Conservation (phyloP, 1,140 invertebrate species). For the Copidosoma floridanum region DNA sequence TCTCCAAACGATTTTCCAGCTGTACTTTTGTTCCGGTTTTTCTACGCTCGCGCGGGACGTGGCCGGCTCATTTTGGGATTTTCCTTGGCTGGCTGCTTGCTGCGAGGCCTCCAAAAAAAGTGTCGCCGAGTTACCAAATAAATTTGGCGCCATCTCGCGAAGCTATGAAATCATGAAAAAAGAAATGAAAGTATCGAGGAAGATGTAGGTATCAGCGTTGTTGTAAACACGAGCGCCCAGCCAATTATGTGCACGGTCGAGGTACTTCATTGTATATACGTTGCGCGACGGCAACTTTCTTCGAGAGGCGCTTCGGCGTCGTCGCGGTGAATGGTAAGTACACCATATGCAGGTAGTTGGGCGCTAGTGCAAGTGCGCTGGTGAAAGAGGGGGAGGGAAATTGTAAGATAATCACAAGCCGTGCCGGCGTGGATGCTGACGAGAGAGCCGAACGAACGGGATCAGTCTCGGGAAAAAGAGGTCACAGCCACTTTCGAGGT, state of each 20-base stretch:
- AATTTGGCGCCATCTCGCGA: slow-evolving; percentile 51
- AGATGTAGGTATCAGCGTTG: too few relatives aligned
- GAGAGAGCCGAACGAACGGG: slow-evolving; percentile 22
- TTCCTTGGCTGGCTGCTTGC: slow-evolving; percentile 40
- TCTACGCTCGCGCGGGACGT: slow-evolving; percentile 33
- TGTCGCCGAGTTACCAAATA: slow-evolving; percentile 52
- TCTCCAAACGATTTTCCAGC: slow-evolving; percentile 70
- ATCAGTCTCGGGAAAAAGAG: slow-evolving; percentile 15
- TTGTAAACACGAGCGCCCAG: too few relatives aligned
- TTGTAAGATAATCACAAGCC: neutral
- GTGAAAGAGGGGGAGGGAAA: neutral
- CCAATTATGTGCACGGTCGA: too few relatives aligned
- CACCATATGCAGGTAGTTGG: neutral
- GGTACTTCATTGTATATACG: neutral
- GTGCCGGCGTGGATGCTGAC: slow-evolving; percentile 10
- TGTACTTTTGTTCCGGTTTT: slow-evolving; percentile 41
- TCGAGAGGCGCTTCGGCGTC: neutral
- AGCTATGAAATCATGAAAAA: too few relatives aligned
- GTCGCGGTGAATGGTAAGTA: neutral
- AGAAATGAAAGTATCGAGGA: too few relatives aligned
- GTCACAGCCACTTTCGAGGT: slow-evolving; percentile 9
- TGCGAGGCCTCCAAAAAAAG: slow-evolving; percentile 52
- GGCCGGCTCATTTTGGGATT: slow-evolving; percentile 25
- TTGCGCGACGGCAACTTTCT: neutral
- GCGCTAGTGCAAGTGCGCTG: neutral